Percentiles rank a stretch among this genome's conserved stretches.
phyloP scores from a whole-genome alignment of 2,888 invertebrate species.

The Plebejus anna region DNA sequence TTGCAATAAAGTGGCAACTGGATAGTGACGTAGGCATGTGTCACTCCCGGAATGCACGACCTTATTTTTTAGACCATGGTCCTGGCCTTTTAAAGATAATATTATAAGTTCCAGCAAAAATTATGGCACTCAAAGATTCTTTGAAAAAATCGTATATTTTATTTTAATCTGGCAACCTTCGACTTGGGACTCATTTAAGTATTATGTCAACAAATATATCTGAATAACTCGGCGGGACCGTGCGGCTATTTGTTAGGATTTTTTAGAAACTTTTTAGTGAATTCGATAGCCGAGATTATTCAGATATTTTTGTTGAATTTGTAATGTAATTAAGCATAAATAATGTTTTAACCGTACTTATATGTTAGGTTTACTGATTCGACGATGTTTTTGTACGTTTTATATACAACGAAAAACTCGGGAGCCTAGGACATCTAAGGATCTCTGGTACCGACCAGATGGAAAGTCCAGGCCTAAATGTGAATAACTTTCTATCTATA shows the following conservation, averaged over 20 bases:
- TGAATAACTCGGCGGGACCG: not conserved
- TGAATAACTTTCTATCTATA: constrained; percentile 4
- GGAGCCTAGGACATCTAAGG: constrained; percentile 2
- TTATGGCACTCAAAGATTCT: not conserved
- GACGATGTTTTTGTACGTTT: constrained; percentile 72
- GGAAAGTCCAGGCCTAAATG: constrained; percentile 11
- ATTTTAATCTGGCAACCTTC: not conserved
- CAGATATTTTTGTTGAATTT: constrained; percentile 18
- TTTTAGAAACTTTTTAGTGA: not conserved
- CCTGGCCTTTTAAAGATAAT: no score
- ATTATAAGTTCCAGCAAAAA: no score
- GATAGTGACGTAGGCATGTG: no score
- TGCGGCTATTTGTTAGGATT: not conserved
- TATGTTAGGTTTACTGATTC: constrained; percentile 57
- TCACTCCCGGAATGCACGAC: no score
- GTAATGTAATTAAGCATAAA: constrained; percentile 28
- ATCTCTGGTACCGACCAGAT: constrained; percentile 30
- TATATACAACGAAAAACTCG: constrained; percentile 33
- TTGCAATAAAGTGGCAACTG: no score
- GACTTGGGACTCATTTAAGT: constrained; percentile 4
- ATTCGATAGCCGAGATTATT: not conserved
- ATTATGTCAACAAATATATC: constrained; percentile 16
- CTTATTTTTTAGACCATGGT: no score
- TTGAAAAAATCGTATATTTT: not conserved
- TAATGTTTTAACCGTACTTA: constrained; percentile 50